Percentiles rank a stretch among this genome's conserved stretches.
Conservation (phyloP, 1,140 invertebrate genomes). For the Chironomus tepperi region DNA sequence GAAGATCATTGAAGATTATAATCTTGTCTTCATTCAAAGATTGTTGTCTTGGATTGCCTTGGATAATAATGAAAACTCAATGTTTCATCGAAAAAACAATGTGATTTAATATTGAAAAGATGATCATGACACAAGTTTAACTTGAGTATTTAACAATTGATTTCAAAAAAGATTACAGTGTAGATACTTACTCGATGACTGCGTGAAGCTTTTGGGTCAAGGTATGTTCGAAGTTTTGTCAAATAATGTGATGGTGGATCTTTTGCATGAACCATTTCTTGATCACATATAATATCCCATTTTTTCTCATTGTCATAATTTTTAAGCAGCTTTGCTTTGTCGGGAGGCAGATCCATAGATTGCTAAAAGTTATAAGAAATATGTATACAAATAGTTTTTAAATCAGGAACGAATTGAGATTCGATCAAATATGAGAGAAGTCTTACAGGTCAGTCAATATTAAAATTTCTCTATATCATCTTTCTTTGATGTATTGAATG, state of each 20-base stretch:
- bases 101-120: too few species aligned
- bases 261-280: slow-evolving; percentile 96
- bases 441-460: too few species aligned
- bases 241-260: slow-evolving; percentile 93
- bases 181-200: slow-evolving; percentile 79
- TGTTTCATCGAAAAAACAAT: too few species aligned
- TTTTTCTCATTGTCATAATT: slow-evolving; percentile 98
- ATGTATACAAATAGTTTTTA: not conserved
- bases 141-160: too few species aligned
- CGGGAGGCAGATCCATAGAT: slow-evolving; percentile 97
- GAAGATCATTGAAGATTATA: too few species aligned
- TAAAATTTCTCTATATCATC: not conserved
- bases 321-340: slow-evolving; percentile 94
- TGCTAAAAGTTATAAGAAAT: slow-evolving; percentile 54
- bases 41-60: too few species aligned
- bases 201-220: slow-evolving; percentile 90
- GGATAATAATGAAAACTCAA: too few species aligned
- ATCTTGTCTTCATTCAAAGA: too few species aligned
- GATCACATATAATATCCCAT: slow-evolving; percentile 99
- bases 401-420: too few species aligned
- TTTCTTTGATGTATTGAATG: too few species aligned
- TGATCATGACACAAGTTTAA: too few species aligned
- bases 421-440: slow-evolving; percentile 27
- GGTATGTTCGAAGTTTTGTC: slow-evolving; percentile 83
- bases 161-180: too few species aligned